phyloP scores from a whole-genome alignment of 1,140 invertebrate genomes.

The Xylocopa sonorina region DNA sequence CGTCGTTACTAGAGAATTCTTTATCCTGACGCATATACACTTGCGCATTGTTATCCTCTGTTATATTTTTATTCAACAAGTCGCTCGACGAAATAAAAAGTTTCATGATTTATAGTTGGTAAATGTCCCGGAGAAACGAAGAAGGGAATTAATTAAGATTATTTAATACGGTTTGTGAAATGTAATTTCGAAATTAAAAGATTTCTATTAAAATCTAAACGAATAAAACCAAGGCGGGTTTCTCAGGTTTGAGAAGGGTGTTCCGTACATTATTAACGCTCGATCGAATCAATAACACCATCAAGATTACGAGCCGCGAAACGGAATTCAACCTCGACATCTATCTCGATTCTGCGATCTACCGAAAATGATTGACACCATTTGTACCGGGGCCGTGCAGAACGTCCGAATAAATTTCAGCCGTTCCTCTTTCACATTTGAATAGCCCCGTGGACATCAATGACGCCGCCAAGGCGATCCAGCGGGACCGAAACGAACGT shows the following conservation, averaged over 20 bases:
- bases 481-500: neutral
- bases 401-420: neutral
- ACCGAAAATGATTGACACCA: neutral
- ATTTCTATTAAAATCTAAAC: no score
- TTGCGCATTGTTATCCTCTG: neutral
- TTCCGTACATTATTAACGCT: no score
- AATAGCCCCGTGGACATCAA: neutral
- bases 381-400: neutral
- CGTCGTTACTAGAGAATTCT: slow-evolving; percentile 33
- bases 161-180: no score
- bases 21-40: neutral
- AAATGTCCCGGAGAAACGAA: no score
- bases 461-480: neutral
- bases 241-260: no score
- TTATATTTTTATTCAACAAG: slow-evolving; percentile 5
- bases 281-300: neutral
- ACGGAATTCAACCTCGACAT: neutral
- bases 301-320: neutral
- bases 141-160: no score
- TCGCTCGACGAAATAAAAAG: slow-evolving; percentile 6
- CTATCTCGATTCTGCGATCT: slow-evolving; percentile 1
- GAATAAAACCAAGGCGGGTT: no score
- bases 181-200: no score
- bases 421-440: neutral
- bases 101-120: neutral